Percentiles rank a stretch among this genome's conserved stretches.
These are phyloP conservation scores for Trematocara stigmaticum DNA, from an alignment of 2,113 vertebrate species.

Conservation along the genomic window DNA sequence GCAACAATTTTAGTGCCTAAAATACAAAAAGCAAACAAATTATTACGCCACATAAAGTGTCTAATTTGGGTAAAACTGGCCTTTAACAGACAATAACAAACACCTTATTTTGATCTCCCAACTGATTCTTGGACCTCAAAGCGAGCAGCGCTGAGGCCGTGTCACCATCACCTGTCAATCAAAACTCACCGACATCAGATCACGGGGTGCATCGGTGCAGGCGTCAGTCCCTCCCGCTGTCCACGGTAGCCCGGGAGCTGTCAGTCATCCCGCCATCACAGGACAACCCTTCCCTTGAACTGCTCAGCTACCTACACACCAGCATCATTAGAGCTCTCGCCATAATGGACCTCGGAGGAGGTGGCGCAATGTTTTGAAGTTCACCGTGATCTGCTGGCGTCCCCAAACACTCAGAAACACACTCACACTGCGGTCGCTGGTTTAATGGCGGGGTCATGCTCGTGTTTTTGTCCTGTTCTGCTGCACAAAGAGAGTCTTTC, in stretches of 20 bases:
- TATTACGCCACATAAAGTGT: neutral
- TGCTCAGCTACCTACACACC: neutral
- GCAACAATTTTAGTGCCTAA: neutral
- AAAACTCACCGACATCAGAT: neutral
- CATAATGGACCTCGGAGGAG: slow-evolving; percentile 10
- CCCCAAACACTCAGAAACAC: neutral
- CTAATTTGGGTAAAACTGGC: neutral
- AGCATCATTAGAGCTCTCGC: slow-evolving; percentile 21
- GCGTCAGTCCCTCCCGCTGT: neutral
- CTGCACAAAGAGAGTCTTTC: neutral
- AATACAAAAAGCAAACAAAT: neutral
- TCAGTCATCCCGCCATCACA: slow-evolving; percentile 3
- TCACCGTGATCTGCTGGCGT: neutral
- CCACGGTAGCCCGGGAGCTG: neutral
- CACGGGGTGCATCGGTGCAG: neutral
- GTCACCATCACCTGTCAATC: slow-evolving; percentile 13
- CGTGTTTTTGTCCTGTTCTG: neutral
- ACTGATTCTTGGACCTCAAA: neutral
- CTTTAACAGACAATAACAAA: neutral
- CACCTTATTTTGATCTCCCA: neutral
- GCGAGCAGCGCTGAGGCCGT: neutral
- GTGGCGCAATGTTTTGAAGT: slow-evolving; percentile 7
- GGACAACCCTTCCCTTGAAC: neutral
- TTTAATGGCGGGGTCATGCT: neutral
- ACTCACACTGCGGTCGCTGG: neutral